Base-by-base conservation (phyloP, 2,797 vertebrate species). In the Fringilla coelebs region DNA sequence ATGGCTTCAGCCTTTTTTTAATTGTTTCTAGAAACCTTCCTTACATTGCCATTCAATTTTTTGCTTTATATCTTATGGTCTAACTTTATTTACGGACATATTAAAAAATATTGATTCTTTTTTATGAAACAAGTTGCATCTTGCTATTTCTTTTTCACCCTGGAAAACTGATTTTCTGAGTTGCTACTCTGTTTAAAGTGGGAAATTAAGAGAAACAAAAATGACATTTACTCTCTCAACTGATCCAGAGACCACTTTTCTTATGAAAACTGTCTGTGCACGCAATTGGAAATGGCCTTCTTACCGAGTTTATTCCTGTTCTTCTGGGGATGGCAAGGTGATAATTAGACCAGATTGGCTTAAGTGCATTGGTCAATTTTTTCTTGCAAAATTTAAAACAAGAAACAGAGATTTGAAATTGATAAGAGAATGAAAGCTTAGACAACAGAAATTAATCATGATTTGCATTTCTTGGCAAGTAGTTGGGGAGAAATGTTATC, bases 251-350 rank as follows among this genome's bases (percentile, higher is more conserved):
- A 58, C 1, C 22, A 46, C 5, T 73, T 68, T 76, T 61, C 19
- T 24, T 36, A 11, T 8, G 1, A 40, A 76, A 88, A 38, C 2
- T 0, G 2, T 76, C 43, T 49, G 34, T 24, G 29, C 7, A 40
- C 17, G 20, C 2, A 40, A 21, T 7, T 60, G 24, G 20, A 82
- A 60, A 63, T 41, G 1, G 4, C 38, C 8, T n/a, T 70, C 22
- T 54, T 68, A 51, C 0, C 0, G 4, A 25, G 7, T 22, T 87
- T 85, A 29, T n/a, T 76, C 15, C 4, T 57, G 9, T 32, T 31
- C 48, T 57, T 22, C 32, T 4, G 9, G 12, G 8, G 1, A 25
- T 3, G 5, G 5, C 22, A 31, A 28, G 7, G 5, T 3, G 3
- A 54, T 63, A 57, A 48, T 43, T 61, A 57, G 16, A 62, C 7